Percentiles rank a stretch among this genome's conserved stretches.
These are phyloP conservation scores for Tupiocoris notatus DNA, from an alignment of 2,888 invertebrate species.

Conservation along the genomic window DNA sequence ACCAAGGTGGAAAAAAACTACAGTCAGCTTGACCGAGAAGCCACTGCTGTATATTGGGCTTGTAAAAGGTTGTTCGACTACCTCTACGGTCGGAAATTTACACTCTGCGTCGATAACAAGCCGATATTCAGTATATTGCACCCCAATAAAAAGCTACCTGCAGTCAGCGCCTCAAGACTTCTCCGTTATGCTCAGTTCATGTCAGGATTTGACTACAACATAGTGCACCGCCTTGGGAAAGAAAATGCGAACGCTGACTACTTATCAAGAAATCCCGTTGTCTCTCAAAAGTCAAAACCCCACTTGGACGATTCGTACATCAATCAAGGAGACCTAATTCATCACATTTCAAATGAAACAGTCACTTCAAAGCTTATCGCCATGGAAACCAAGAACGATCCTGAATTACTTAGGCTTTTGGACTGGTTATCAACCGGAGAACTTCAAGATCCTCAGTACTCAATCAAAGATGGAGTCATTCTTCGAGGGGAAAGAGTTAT, in stretches of 20 bases:
- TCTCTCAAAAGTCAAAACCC: too few relatives aligned
- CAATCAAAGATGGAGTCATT: not conserved
- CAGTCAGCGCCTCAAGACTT: not conserved
- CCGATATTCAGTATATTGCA: not conserved
- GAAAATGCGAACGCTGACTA: not conserved
- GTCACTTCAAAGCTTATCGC: not conserved
- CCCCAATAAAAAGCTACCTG: not conserved
- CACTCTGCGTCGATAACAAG: not conserved
- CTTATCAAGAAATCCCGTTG: not conserved
- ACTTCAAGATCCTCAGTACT: not conserved
- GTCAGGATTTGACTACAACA: not conserved
- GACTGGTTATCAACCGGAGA: not conserved
- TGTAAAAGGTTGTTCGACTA: not conserved
- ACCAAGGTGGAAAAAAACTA: not conserved
- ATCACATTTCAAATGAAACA: not conserved
- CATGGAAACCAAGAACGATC: not conserved
- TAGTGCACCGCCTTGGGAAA: not conserved
- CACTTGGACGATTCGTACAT: too few relatives aligned
- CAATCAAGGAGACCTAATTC: too few relatives aligned
- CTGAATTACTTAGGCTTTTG: not conserved
- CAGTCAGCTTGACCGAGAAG: slow-evolving; percentile 17
- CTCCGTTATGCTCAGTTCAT: not conserved
- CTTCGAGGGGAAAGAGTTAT: not conserved
- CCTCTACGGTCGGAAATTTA: not conserved
- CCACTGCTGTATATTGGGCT: not conserved